These are phyloP conservation scores for Iguana delicatissima DNA, from an alignment of 2,797 vertebrate genomes.

Conservation along the genomic window DNA sequence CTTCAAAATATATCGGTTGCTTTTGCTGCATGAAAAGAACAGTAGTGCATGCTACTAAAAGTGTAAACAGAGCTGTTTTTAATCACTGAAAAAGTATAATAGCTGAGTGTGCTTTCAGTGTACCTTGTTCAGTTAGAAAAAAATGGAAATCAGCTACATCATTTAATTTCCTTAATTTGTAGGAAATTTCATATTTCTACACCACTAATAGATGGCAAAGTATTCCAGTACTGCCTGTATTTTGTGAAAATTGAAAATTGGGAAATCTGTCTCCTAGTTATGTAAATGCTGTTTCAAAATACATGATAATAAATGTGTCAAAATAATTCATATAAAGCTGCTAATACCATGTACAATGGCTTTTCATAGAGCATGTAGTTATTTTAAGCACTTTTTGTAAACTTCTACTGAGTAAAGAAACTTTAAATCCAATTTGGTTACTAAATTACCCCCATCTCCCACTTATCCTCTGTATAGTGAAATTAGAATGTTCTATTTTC, in stretches of 20 bases:
- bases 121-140: not conserved
- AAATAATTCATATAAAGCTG: not conserved
- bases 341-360: not conserved
- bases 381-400: not conserved
- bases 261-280: not conserved
- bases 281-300: not conserved
- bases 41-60: not conserved
- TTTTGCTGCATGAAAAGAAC: not conserved
- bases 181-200: conserved; percentile 42
- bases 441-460: not conserved
- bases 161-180: conserved; percentile 41
- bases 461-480: not conserved
- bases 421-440: conserved; percentile 24
- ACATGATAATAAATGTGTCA: not conserved
- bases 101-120: not conserved
- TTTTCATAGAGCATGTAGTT: not conserved
- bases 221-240: not conserved
- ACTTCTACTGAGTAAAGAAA: conserved; percentile 23
- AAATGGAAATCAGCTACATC: conserved; percentile 33
- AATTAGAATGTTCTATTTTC: conserved; percentile 10
- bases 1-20: not conserved
- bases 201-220: not conserved
- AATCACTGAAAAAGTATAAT: not conserved
- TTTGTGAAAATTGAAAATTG: not conserved
- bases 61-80: fast-evolving